A percentile compares a stretch with the other conserved stretches of the same genome.
These are phyloP conservation scores for Sicus ferrugineus DNA, from an alignment of 2,888 invertebrate genomes.

Conservation along the genomic window DNA sequence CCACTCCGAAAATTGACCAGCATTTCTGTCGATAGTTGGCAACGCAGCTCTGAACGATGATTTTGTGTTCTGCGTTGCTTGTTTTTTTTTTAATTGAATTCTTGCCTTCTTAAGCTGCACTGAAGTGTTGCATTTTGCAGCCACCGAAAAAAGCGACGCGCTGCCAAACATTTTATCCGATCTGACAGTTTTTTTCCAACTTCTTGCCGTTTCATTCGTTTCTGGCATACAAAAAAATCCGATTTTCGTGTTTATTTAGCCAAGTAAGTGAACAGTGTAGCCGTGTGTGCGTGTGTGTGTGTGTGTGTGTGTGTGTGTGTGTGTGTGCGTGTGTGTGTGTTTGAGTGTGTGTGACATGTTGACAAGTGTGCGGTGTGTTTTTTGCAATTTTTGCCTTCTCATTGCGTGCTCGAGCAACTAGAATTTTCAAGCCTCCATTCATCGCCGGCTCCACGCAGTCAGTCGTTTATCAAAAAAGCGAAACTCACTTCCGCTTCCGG, in stretches of 20 bases:
- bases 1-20: background rate
- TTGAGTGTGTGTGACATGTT: background rate
- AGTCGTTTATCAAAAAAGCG: conserved; percentile 1
- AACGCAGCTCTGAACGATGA: conserved; percentile 3
- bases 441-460: conserved; percentile 6
- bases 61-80: background rate
- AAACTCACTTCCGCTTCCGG: conserved; percentile 23
- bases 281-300: background rate
- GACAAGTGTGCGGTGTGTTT: background rate
- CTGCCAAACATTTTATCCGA: background rate
- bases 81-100: background rate
- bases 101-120: no score
- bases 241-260: conserved; percentile 9
- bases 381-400: background rate
- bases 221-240: background rate
- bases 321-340: conserved; percentile 7
- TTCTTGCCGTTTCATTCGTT: background rate
- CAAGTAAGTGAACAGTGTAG: no score
- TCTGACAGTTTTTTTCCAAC: background rate
- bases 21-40: conserved; percentile 14
- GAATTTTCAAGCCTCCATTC: no score
- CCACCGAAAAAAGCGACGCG: background rate
- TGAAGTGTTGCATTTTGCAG: background rate
- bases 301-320: conserved; percentile 6
- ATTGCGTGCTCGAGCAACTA: background rate